Conservation (phyloP, 2,797 vertebrate genomes). For the Ficedula albicollis region DNA sequence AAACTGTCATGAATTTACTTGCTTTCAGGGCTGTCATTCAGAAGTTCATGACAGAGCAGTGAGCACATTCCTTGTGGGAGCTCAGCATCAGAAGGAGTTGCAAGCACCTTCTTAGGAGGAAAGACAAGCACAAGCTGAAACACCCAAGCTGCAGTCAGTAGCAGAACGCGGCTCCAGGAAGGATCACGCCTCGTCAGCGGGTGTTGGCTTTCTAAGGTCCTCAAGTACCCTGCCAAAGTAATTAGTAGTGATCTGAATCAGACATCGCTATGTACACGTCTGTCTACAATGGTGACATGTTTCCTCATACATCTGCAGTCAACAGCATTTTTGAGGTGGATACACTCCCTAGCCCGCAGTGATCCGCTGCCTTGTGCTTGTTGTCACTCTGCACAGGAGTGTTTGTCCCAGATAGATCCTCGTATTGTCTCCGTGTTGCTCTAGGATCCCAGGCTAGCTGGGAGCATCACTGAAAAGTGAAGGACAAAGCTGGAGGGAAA, state of each 20-base stretch:
- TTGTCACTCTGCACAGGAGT: not conserved
- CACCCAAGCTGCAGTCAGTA: not conserved
- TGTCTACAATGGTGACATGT: slow-evolving; percentile 20
- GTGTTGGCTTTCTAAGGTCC: slow-evolving; percentile 17
- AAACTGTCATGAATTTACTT: not conserved
- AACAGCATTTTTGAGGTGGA: slow-evolving; percentile 21
- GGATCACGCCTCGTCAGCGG: not conserved
- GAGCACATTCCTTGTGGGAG: not conserved
- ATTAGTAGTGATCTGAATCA: slow-evolving; percentile 54
- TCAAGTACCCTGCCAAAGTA: not conserved
- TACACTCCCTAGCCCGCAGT: slow-evolving; percentile 20
- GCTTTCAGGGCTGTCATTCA: not conserved
- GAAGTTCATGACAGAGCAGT: not conserved
- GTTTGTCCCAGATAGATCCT: not conserved
- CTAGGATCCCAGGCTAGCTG: not conserved
- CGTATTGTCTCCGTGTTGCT: fast-evolving
- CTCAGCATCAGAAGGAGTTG: not conserved
- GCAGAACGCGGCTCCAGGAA: not conserved
- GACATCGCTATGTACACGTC: not conserved
- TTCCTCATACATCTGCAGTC: slow-evolving; percentile 4
- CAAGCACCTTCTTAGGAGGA: not conserved
- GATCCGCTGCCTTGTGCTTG: not conserved
- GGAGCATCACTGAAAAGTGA: not conserved
- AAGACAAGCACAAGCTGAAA: not conserved
- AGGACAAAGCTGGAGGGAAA: not conserved